phyloP scores from a whole-genome alignment of 2,888 invertebrate species.

The Electrophaes corylata region DNA sequence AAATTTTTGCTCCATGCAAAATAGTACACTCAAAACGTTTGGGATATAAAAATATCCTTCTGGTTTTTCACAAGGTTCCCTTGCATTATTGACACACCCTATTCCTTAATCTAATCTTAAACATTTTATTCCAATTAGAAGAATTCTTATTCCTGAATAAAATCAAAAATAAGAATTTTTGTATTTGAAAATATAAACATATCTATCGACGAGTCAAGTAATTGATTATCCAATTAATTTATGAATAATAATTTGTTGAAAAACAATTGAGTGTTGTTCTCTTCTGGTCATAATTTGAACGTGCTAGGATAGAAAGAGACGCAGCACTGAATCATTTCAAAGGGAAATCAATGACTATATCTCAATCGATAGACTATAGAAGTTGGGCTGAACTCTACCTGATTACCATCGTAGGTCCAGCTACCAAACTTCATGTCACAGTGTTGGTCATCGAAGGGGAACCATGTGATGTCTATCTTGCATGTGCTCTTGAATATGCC shows the following conservation, averaged over 20 bases:
- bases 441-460: constrained; percentile 99
- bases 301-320: constrained; percentile 26
- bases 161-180: constrained; percentile 34
- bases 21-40: constrained; percentile 88
- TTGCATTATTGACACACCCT: constrained; percentile 61
- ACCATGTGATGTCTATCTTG: constrained; percentile 99
- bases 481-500: constrained; percentile 99
- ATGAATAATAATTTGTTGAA: neutral
- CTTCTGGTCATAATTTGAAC: constrained; percentile 21
- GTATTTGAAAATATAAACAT: constrained; percentile 35
- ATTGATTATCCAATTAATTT: constrained; percentile 19
- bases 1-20: constrained; percentile 90
- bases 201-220: constrained; percentile 34
- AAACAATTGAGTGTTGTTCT: constrained; percentile 26
- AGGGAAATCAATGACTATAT: constrained; percentile 32
- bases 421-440: constrained; percentile 99
- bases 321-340: constrained; percentile 21
- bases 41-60: constrained; percentile 72
- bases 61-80: constrained; percentile 91
- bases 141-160: constrained; percentile 28
- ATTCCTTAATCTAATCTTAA: constrained; percentile 37
- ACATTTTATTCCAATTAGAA: constrained; percentile 24
- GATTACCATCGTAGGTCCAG: constrained; percentile 99
- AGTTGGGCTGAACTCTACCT: constrained; percentile 82
- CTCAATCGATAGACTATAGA: constrained; percentile 28